phyloP scores from a whole-genome alignment of 1,140 invertebrate genomes.

The Maconellicoccus hirsutus region DNA sequence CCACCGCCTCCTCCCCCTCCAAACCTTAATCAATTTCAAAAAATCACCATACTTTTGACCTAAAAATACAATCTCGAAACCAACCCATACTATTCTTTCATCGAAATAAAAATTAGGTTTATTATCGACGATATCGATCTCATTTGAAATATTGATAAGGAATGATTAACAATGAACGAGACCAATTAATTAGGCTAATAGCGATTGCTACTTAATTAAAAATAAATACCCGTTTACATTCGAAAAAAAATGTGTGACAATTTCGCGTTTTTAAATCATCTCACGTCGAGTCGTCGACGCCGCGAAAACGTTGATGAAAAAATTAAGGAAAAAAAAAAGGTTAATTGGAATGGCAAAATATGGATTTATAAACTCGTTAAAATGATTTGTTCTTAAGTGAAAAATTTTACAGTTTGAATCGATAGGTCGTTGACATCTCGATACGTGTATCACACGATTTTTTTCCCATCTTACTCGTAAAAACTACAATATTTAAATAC shows the following conservation, averaged over 20 bases:
- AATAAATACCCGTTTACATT: too few relatives aligned
- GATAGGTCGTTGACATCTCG: neutral
- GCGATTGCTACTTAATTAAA: neutral
- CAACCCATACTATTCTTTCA: too few relatives aligned
- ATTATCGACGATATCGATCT: neutral
- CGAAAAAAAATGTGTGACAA: neutral
- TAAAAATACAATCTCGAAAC: too few relatives aligned
- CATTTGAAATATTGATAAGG: neutral
- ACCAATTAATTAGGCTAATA: neutral
- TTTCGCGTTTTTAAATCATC: neutral
- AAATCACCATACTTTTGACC: too few relatives aligned
- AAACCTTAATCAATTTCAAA: too few relatives aligned
- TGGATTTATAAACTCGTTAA: conserved; percentile 4
- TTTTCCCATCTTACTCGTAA: neutral
- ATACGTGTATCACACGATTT: too few relatives aligned
- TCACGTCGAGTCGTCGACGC: neutral
- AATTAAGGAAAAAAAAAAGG: neutral
- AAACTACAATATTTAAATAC: too few relatives aligned
- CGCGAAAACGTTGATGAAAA: neutral
- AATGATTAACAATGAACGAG: neutral
- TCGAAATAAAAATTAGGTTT: neutral
- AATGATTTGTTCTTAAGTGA: neutral
- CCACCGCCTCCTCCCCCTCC: too few relatives aligned
- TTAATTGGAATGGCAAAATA: neutral
- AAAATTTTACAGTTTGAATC: neutral